Base-by-base conservation (phyloP, 2,797 vertebrate genomes). In the Gila robusta region DNA sequence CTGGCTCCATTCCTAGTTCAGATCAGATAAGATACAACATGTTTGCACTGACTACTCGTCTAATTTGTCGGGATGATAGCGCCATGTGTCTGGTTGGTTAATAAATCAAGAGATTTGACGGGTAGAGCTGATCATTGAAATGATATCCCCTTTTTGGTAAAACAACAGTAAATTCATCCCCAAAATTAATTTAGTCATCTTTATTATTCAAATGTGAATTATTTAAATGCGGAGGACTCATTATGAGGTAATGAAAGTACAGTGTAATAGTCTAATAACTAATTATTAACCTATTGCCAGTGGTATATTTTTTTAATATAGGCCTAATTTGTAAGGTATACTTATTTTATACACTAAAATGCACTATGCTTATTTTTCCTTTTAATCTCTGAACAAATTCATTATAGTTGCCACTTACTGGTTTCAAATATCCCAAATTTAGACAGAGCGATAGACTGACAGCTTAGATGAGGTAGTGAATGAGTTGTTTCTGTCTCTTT, bases 381-480 rank as follows among this genome's bases (percentile, higher is more conserved):
- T 71, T 76, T 71, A 78, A 81, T 67, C 77, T 88, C 72, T 78
- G 84, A 87, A 76, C 67, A 70, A 72, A 32, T 84, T 80, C 35
- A 74, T 79, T 64, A 26, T 82, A 88, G 80, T 86, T 79, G 54
- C 35, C 17, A 69, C 26, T 64, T 19, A 62, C 67, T 16, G 78
- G 71, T 83, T 70, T 85, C 81, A 89, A 71, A 84, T 76, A 66
- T 49, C 62, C 85, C 37, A 78, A 78, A 86, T 82, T 52, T 86
- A 79, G 64, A 69, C 54, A 8, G 17, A 44, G 11, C 69, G 49
- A 82, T 17, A 69, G 90, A 91, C 87, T 88, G 89, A 86, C 85
- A 88, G 74, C 35, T 66, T 41, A 66, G 66, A 84, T 89, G 82
- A 84, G 67, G 79, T 90, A 89, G 81, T 89, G 82, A 87, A 86